These are phyloP conservation scores for Polyploca ridens DNA, from an alignment of 2,888 invertebrate genomes.

Conservation along the genomic window DNA sequence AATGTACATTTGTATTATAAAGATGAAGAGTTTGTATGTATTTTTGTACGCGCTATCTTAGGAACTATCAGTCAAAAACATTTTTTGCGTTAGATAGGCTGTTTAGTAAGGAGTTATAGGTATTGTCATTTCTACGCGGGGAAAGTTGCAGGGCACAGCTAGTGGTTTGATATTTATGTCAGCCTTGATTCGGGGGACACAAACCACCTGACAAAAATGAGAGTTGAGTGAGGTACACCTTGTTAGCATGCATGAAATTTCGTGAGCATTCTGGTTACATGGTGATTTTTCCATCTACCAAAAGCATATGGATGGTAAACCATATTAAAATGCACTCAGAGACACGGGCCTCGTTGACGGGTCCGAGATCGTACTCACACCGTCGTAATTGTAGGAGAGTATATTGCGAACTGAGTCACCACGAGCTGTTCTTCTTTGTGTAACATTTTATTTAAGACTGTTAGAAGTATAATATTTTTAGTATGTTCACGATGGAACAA, in stretches of 20 bases:
- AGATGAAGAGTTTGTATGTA: too few relatives aligned
- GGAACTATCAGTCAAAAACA: too few relatives aligned
- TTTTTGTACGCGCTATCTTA: too few relatives aligned
- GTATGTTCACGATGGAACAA: not conserved
- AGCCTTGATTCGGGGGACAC: not conserved
- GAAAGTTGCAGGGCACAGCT: too few relatives aligned
- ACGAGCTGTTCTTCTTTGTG: not conserved
- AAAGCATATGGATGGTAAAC: not conserved
- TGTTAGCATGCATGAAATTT: not conserved
- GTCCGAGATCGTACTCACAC: not conserved
- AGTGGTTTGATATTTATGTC: too few relatives aligned
- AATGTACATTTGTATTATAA: too few relatives aligned
- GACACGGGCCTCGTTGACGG: not conserved
- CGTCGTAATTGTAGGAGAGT: not conserved
- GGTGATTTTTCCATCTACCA: not conserved
- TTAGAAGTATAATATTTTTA: not conserved
- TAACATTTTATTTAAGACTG: not conserved
- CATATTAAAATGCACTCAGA: not conserved
- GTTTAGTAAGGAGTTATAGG: too few relatives aligned
- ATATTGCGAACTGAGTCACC: constrained; percentile 4
- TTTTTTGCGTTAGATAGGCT: too few relatives aligned
- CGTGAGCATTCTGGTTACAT: not conserved
- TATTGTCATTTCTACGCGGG: too few relatives aligned
- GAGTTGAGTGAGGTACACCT: not conserved
- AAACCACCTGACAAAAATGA: not conserved